Base-by-base conservation (phyloP, 2,888 invertebrate genomes). In the Drosophila koepferae region DNA sequence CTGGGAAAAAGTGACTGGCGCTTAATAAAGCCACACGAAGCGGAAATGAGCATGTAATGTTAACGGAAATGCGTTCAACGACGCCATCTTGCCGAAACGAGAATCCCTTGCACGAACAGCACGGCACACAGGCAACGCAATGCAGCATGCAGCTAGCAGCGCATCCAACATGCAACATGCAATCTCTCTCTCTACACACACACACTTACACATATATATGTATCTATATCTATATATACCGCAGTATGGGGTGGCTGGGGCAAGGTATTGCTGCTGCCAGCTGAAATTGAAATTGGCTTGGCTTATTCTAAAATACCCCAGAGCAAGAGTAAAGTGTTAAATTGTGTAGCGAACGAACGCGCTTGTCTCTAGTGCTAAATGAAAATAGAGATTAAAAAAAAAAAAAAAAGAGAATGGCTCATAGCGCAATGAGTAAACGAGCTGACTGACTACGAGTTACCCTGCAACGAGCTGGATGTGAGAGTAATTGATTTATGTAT, bases 31-130 rank as follows among this genome's bases (percentile, higher is more conserved):
- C 81, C 86, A 83, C 79, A 86, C 77, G 82, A 77, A 87, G 82
- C 86, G 89, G 89, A 89, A 86, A 86, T 86, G 87, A 89, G 89
- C 82, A 75, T 87, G 89, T 87, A 85, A 86, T 86, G 82, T 89
- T 80, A 86, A 82, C 89, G 89, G 89, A 89, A 87, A 86, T 86
- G 86, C 89, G 81, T 89, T 84, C 66, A 86, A 86, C 72, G 89
- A 80, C 89, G 89, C 79, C 86, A 89, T 86, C 69, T 81, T 77
- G 77, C 70, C 67, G 55, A 64, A 77, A 76, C 65, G 66, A 77
- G 76, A 63, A 69, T 80, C 58, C 54, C 69, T 61, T 54, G 63
- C 58, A 67, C 66, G 70, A 69, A 75, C 67, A 59, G 34, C 44
- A 28, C 36, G 23, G 23, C 3, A 53, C 62, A 62, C 62, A 62